Evolutionary conservation across 2,113 vertebrate genomes (phyloP), one percentile per base, ranked within the genome.

Genomic region (Apistogramma diplotaenia): DNA sequence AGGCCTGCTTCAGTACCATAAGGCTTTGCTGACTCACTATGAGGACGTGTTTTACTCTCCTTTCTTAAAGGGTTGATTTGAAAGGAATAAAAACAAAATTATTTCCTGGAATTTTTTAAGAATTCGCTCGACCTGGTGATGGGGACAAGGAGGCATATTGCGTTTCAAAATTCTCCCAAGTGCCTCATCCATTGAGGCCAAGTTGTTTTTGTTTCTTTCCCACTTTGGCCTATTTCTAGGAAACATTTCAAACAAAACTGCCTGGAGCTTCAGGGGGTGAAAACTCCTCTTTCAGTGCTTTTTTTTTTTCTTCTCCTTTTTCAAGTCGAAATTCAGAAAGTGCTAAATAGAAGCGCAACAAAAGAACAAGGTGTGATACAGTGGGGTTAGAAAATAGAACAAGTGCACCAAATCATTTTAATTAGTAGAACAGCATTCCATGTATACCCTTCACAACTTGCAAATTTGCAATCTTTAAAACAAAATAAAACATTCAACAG

Each of bases 381-480:
- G 15, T 8, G 11, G 16, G 10, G 12, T 81, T 81, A 11, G 53
- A 76, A 79, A 86, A 74, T 51, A 78, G 6, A 82, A 84, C 13
- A 53, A 79, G 65, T 85, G 81, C 86, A 92, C 65, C 81, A 88
- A 83, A 89, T 89, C 13, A 55, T 85, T 94, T 94, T 93, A 87
- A 90, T 92, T 74, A 79, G 80, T 62, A 84, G 51, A 88, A 88
- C 76, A 78, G 89, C 90, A 93, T 93, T 93, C 92, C 70, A 82
- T 67, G 46, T 71, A 70, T 80, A 79, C 72, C 71, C 58, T 86
- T 33, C 18, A 84, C 43, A 74, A 77, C 55, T 78, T 80, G 37
- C 3, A 11, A 57, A 75, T 74, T 79, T 87, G 21, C 81, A 27
- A 80, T 71, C 79, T 82, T 13, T 4, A 5, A 16, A 46, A 46